A percentile compares a stretch with the other conserved stretches of the same genome.
Evolutionary conservation across 2,888 invertebrate genomes (phyloP).

Genomic region (Acleris emargana): DNA sequence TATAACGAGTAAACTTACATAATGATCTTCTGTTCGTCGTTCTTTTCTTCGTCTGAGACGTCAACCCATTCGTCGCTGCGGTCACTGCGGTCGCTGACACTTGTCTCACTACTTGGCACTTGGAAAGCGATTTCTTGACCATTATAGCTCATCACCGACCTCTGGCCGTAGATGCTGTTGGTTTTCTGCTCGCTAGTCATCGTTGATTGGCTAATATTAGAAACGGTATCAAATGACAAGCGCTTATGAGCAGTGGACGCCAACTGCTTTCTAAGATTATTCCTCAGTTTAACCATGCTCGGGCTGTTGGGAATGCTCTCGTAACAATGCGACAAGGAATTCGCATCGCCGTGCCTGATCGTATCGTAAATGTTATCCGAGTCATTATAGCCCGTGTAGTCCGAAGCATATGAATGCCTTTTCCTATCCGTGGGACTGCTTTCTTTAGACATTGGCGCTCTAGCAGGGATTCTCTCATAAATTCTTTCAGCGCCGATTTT

Average conservation of each 20-base stretch:
- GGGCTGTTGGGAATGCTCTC: conserved; percentile 84
- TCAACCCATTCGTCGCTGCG: conserved; percentile 88
- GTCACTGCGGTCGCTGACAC: conserved; percentile 84
- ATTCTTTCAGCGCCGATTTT: conserved; percentile 78
- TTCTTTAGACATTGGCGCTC: conserved; percentile 64
- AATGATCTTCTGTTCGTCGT: conserved; percentile 78
- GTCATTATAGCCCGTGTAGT: conserved; percentile 73
- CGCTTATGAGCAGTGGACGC: conserved; percentile 69
- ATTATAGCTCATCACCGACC: conserved; percentile 76
- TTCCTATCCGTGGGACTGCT: conserved; percentile 70
- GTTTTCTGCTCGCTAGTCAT: conserved; percentile 85
- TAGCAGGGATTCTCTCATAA: conserved; percentile 75
- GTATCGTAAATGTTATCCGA: conserved; percentile 86
- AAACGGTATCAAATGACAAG: conserved; percentile 75
- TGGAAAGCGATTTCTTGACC: conserved; percentile 79
- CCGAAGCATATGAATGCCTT: conserved; percentile 69
- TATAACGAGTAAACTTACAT: conserved; percentile 73
- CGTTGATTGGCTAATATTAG: conserved; percentile 80
- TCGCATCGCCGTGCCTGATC: conserved; percentile 81
- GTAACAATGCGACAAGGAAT: conserved; percentile 83
- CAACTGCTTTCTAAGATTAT: conserved; percentile 66
- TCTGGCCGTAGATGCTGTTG: conserved; percentile 84
- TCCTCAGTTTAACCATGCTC: conserved; percentile 72
- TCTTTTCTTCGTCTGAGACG: conserved; percentile 83
- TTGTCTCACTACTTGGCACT: conserved; percentile 83